Evolutionary conservation across 2,888 invertebrate genomes (phyloP).

Genomic region (Coleophora deauratella): DNA sequence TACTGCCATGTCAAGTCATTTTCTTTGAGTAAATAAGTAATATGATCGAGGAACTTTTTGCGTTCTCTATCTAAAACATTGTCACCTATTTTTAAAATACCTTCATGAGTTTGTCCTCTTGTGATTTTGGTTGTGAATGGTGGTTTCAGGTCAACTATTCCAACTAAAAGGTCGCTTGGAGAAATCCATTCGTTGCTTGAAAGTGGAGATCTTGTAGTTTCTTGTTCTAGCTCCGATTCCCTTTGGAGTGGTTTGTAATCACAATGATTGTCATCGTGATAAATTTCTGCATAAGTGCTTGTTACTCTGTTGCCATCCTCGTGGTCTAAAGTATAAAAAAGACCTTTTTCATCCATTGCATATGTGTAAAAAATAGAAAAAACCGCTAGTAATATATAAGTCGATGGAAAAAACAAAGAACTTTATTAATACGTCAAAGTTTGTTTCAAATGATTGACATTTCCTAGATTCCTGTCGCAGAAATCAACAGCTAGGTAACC

Average conservation of each 20-base stretch:
- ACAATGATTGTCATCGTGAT: slow-evolving; percentile 36
- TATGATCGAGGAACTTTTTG: slow-evolving; percentile 26
- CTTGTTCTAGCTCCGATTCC: slow-evolving; percentile 8
- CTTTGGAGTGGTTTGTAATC: slow-evolving; percentile 16
- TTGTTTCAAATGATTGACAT: too few species aligned
- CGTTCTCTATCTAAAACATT: slow-evolving; percentile 37
- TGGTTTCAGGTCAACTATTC: slow-evolving; percentile 43
- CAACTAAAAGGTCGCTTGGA: slow-evolving; percentile 57
- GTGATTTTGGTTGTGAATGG: slow-evolving; percentile 64
- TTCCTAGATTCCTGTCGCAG: too few species aligned
- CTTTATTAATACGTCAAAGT: too few species aligned
- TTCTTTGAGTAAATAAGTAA: slow-evolving; percentile 34
- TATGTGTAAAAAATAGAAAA: background rate
- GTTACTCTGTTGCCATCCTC: slow-evolving; percentile 36
- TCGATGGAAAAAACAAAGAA: too few species aligned
- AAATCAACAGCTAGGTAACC: too few species aligned
- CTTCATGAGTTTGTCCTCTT: slow-evolving; percentile 54
- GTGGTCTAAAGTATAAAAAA: slow-evolving; percentile 23
- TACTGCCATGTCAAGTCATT: slow-evolving; percentile 51
- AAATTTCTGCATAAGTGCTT: slow-evolving; percentile 53
- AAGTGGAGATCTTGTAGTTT: slow-evolving; percentile 7
- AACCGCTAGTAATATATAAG: too few species aligned
- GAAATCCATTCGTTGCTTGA: slow-evolving; percentile 42
- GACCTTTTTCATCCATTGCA: slow-evolving; percentile 31
- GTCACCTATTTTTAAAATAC: slow-evolving; percentile 53